Base-by-base conservation (phyloP, 2,113 vertebrate genomes). In the Boulengeromyrus knoepffleri region DNA sequence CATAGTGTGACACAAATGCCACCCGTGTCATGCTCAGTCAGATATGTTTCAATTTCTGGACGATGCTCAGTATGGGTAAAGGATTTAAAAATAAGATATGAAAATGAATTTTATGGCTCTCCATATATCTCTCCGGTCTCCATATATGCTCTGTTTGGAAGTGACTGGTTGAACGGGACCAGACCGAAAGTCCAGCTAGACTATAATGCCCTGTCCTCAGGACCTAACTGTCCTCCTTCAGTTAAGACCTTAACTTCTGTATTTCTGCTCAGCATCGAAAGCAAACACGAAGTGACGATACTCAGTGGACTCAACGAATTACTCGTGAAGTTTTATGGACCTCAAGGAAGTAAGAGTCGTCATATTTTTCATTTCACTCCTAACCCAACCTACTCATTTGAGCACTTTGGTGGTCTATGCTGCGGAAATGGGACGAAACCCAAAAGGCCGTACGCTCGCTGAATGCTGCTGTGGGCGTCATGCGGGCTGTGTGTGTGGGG, bases 271-370 rank as follows among this genome's bases (percentile, higher is more conserved):
- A 99, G 99, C 94, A 99, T 99, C 31, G 99, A 99, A 95, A 99
- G 99, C 95, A 99, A 99, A 88, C 99, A 99, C 88, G 98, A 99
- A 94, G 99, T 99, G 93, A 99, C 99, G 2, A 99, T 99, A 95
- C 95, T 99, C 93, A 98, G 98, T 92, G 99, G 99, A 95, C 98
- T 99, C 95, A 99, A 99, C 91, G 98, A 99, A 96, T 99, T 99
- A 93, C 98, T 99, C 93, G 99, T 99, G 90, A 99, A 99, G 96
- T 99, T 99, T 96, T 99, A 98, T 88, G 99, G 99, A 97, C 99
- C 98, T 97, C 98, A 99, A 96, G 99, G 98, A 97, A 99, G 99
- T 99, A 97, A 99, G 98, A 98, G 91, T 80, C 90, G 0, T 58
- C 46, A 90, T 90, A 89, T 24, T 52, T 50, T 52, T 52, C 50